A percentile compares a stretch with the other conserved stretches of the same genome.
phyloP scores from a whole-genome alignment of 2,888 invertebrate species.

The Pammene fasciana region DNA sequence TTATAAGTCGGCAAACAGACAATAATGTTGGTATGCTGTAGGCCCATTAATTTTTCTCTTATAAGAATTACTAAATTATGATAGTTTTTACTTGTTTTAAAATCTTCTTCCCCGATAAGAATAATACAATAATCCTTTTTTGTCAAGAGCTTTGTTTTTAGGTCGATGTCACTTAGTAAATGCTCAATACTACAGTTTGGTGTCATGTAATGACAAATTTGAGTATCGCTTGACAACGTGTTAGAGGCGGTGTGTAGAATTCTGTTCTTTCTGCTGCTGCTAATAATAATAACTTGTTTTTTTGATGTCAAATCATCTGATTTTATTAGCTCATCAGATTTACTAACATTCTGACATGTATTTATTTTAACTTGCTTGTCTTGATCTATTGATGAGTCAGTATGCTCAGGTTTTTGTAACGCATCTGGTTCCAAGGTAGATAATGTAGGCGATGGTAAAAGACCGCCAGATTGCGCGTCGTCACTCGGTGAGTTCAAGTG shows the following conservation, averaged over 20 bases:
- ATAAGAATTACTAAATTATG: not conserved
- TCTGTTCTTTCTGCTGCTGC: not conserved
- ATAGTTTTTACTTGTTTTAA: not conserved
- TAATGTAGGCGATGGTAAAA: too few species aligned
- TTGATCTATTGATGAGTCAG: too few species aligned
- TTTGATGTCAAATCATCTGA: not conserved
- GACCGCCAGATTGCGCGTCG: not conserved
- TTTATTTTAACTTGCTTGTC: too few species aligned
- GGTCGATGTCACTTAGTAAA: too few species aligned
- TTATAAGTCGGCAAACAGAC: not conserved
- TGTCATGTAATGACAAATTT: too few species aligned
- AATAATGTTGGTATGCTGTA: not conserved
- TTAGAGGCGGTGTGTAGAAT: not conserved
- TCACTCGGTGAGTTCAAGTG: not conserved
- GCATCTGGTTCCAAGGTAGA: too few species aligned
- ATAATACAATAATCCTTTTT: not conserved
- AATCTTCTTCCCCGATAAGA: not conserved
- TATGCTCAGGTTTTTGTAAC: too few species aligned
- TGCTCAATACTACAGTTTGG: too few species aligned
- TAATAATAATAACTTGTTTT: not conserved
- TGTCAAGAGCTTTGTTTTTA: too few species aligned
- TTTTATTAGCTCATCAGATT: not conserved
- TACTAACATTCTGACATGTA: not conserved
- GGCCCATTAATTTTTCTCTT: not conserved
- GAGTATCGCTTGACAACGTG: not conserved